Conservation (phyloP, 2,797 vertebrate species). For the Chelon labrosus region DNA sequence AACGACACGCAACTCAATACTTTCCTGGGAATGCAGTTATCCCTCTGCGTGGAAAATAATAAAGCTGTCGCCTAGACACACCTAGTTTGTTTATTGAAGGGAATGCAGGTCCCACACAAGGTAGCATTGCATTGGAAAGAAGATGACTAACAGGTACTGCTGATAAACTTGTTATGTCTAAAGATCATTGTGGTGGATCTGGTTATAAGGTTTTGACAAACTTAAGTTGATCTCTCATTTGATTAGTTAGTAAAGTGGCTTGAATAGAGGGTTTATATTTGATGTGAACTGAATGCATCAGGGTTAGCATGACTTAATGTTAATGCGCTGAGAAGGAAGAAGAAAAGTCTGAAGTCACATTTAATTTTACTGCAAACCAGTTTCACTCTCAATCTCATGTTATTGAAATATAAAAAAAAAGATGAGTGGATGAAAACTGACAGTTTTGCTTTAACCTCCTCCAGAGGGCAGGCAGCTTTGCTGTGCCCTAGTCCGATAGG, state of each 20-base stretch:
- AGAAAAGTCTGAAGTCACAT: background rate
- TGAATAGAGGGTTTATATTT: conserved; percentile 15
- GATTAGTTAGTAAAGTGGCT: conserved; percentile 17
- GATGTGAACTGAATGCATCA: background rate
- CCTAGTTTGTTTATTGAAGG: conserved; percentile 3
- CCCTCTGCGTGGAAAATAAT: conserved; percentile 5
- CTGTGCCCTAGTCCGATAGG: conserved; percentile 15
- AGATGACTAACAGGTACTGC: conserved; percentile 36
- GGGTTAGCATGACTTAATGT: background rate
- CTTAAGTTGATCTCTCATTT: conserved; percentile 3
- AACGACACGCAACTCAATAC: background rate
- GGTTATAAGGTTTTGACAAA: background rate
- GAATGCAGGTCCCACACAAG: background rate
- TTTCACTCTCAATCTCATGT: conserved; percentile 11
- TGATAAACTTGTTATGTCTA: background rate
- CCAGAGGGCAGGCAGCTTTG: conserved; percentile 22
- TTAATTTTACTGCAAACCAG: conserved; percentile 7
- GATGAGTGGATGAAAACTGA: conserved; percentile 16
- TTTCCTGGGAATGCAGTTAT: background rate
- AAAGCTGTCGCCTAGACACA: conserved; percentile 20
- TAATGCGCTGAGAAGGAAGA: background rate
- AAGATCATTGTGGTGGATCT: background rate
- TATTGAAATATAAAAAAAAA: conserved; percentile 36
- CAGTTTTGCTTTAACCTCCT: conserved; percentile 25
- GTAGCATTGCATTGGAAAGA: conserved; percentile 18